Conservation (phyloP, 2,113 vertebrate genomes). For the Chamaea fasciata region DNA sequence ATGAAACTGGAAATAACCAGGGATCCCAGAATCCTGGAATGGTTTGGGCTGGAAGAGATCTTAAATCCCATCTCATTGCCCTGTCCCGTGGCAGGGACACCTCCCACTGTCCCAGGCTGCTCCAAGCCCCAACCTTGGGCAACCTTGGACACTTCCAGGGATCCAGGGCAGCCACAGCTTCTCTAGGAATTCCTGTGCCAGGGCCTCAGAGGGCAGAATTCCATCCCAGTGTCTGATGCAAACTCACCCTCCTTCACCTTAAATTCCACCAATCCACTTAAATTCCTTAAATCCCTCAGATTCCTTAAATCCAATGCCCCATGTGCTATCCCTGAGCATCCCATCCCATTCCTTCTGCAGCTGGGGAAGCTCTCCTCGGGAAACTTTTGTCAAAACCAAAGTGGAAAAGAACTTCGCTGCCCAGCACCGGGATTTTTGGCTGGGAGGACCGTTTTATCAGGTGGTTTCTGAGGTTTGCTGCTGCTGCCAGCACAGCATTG, state of each 20-base stretch:
- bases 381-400: not conserved
- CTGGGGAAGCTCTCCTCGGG: fast-evolving
- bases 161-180: not conserved
- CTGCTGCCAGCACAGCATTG: fast-evolving
- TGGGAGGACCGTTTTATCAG: fast-evolving
- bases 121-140: not conserved
- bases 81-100: not conserved
- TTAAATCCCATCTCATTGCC: not conserved
- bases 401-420: fast-evolving
- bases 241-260: not conserved
- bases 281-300: not conserved
- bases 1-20: not conserved
- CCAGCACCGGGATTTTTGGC: fast-evolving
- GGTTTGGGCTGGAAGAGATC: not conserved
- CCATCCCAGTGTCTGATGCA: not conserved
- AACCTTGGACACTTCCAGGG: not conserved
- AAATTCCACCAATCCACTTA: too few species aligned
- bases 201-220: too few species aligned
- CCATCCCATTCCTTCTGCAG: too few species aligned
- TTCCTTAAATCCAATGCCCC: not conserved
- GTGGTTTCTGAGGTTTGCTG: too few species aligned
- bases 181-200: not conserved
- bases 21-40: not conserved
- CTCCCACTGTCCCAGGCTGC: not conserved
- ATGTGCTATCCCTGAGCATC: not conserved